Percentiles rank a stretch among this genome's conserved stretches.
These are phyloP conservation scores for Deroptyus accipitrinus DNA, from an alignment of 2,113 vertebrate genomes.

Conservation along the genomic window DNA sequence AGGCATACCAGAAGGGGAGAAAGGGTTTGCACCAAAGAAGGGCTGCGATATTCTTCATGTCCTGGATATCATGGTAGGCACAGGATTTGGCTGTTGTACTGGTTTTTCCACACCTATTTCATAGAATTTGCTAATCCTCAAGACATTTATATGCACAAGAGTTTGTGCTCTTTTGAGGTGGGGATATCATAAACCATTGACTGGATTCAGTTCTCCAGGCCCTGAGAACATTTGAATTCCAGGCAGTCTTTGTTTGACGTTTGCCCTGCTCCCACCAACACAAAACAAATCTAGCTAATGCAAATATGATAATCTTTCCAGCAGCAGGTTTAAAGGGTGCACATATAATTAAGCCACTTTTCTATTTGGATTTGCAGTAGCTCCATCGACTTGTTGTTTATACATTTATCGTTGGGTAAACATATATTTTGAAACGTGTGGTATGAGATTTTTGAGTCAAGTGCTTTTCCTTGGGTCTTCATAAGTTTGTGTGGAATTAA, in stretches of 20 bases:
- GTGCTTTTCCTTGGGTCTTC: neutral
- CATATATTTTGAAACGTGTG: conserved; percentile 3
- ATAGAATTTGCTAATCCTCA: neutral
- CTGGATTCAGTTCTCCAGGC: neutral
- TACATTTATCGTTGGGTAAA: conserved; percentile 48
- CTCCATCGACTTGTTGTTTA: conserved; percentile 47
- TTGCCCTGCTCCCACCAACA: conserved; percentile 56
- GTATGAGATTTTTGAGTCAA: conserved; percentile 31
- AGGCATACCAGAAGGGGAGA: neutral
- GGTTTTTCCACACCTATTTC: neutral
- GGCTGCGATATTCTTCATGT: neutral
- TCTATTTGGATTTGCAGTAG: conserved; percentile 61
- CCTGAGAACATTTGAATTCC: conserved; percentile 59
- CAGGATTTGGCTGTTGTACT: neutral
- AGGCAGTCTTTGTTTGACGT: conserved; percentile 50
- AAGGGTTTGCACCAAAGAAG: neutral
- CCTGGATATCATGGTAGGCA: neutral
- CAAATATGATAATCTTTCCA: conserved; percentile 64
- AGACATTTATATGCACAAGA: neutral
- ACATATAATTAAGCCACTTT: conserved; percentile 64
- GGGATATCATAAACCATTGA: neutral
- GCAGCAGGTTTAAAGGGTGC: conserved; percentile 38
- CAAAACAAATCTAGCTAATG: conserved; percentile 65
- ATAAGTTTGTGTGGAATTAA: neutral
- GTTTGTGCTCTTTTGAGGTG: neutral